Evolutionary conservation across 2,113 vertebrate genomes (phyloP).

Genomic region (Crotalus tigris): DNA sequence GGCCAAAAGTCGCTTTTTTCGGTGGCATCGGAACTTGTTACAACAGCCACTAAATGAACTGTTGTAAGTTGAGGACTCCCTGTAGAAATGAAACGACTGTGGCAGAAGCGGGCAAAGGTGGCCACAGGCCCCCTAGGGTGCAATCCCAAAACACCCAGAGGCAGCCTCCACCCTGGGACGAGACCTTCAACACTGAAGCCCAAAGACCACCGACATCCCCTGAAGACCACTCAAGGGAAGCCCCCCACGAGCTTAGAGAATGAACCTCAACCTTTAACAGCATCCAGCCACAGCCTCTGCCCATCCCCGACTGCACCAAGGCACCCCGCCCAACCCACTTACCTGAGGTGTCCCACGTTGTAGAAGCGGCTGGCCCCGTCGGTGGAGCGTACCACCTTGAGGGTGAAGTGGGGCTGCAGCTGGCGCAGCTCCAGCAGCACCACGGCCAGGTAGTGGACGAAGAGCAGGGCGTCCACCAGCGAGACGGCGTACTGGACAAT

Average conservation of each 20-base stretch:
- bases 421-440: slow-evolving; percentile 88
- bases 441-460: slow-evolving; percentile 89
- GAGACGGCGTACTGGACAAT: slow-evolving; percentile 90
- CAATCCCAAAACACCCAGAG: background rate
- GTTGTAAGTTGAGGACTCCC: too few relatives aligned
- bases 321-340: rapidly evolving
- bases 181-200: too few relatives aligned
- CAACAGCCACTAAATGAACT: too few relatives aligned
- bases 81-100: too few relatives aligned
- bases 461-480: slow-evolving; percentile 86
- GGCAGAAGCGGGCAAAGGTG: too few relatives aligned
- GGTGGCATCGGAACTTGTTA: too few relatives aligned
- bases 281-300: background rate
- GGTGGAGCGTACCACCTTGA: slow-evolving; percentile 87
- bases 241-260: too few relatives aligned
- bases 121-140: background rate
- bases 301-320: rapidly evolving
- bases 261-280: too few relatives aligned
- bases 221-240: too few relatives aligned
- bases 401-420: slow-evolving; percentile 89
- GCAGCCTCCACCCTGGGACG: too few relatives aligned
- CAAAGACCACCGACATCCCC: too few relatives aligned
- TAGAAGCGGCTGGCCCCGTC: slow-evolving; percentile 90
- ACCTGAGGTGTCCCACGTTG: slow-evolving; percentile 92
- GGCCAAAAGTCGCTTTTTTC: too few relatives aligned